Base-by-base conservation (phyloP, 2,113 vertebrate species). In the Mormyrus iriodes region DNA sequence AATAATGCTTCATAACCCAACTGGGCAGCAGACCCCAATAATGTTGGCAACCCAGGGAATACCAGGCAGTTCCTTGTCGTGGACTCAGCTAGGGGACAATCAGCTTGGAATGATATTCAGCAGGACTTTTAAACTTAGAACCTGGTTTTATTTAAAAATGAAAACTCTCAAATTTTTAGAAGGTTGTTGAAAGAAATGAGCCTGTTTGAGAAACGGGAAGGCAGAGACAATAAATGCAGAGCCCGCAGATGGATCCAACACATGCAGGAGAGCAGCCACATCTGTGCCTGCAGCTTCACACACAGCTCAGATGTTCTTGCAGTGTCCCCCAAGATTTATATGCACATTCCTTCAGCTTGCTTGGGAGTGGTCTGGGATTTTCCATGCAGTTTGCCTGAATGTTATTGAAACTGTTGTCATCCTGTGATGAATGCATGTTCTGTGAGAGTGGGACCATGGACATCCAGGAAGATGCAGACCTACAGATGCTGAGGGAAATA, bases 351-450 rank as follows among this genome's bases (percentile, higher is more conserved):
- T 92, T 90, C 83, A 9, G 91, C 92, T 89, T 79, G 53, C 88
- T 10, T 52, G 61, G 88, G 88, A 15, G 9, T 84, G 58, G 69
- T 91, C 89, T 90, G 55, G 52, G 90, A 91, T 90, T 48, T 90
- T 90, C 9, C 42, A 86, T 85, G 61, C 86, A 86, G 79, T 83
- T 92, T 88, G 90, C 86, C 73, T 52, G 82, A 90, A 24, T 83
- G 69, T 69, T 93, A 94, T 93, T 90, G 94, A 94, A 93, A 91
- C 84, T 53, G 79, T 89, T 92, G 90, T 92, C 90, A 91, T 87
- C 79, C 88, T 61, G 90, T 92, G 92, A 92, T 91, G 91, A 92
- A 93, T 91, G 79, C 86, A 12, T 55, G 31, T 88, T 84, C 53
- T 42, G 52, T 39, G 42, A 76, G 89, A 92, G 89, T 1, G 13